Conservation (phyloP, 2,113 vertebrate genomes). For the Marmota monax region DNA sequence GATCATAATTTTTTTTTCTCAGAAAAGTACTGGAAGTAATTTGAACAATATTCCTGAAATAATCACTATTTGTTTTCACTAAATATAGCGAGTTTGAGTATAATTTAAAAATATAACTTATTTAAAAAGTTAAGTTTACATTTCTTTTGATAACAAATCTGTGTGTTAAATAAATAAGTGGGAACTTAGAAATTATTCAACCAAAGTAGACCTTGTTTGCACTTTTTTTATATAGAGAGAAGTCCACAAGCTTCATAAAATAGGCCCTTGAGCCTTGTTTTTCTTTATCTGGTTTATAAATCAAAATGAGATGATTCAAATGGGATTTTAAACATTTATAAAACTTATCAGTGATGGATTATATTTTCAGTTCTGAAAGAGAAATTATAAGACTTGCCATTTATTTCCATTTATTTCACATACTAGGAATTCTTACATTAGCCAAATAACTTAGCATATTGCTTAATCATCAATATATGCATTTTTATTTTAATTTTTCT, state of each 20-base stretch:
- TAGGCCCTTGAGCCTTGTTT: neutral
- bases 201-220: neutral
- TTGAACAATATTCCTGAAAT: neutral
- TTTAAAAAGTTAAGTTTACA: neutral
- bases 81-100: neutral
- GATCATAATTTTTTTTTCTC: neutral
- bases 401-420: neutral
- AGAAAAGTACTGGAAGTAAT: neutral
- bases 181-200: neutral
- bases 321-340: constrained; percentile 53
- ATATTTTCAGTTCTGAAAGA: constrained; percentile 18
- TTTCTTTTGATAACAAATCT: constrained; percentile 11
- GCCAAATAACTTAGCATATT: neutral
- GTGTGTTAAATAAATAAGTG: neutral
- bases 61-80: neutral
- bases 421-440: neutral
- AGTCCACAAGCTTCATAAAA: constrained; percentile 41
- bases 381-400: neutral
- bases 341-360: neutral
- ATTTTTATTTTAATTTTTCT: neutral
- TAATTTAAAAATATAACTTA: constrained; percentile 1
- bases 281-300: constrained; percentile 59
- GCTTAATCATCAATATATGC: neutral
- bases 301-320: constrained; percentile 44
- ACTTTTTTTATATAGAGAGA: neutral